Conservation (phyloP, 2,797 vertebrate genomes). For the Crenuchus spilurus region DNA sequence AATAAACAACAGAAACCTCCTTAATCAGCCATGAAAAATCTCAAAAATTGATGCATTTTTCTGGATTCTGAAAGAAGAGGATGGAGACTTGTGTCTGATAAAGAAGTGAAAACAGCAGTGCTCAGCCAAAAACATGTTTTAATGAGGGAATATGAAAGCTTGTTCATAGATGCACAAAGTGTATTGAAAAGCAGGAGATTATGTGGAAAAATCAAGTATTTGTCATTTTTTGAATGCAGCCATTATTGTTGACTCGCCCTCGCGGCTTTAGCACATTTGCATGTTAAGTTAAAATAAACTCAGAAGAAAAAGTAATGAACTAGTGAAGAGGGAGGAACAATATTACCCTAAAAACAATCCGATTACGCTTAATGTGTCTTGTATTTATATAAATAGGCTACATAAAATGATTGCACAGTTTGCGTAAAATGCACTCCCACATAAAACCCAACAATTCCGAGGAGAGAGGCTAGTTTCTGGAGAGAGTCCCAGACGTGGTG, state of each 20-base stretch:
- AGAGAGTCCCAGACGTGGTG: conserved; percentile 16
- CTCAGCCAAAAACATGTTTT: too few relatives aligned
- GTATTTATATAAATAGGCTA: not conserved
- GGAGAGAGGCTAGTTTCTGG: conserved; percentile 10
- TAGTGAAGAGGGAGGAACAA: not conserved
- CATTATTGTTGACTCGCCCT: not conserved
- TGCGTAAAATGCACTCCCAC: not conserved
- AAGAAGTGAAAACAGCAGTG: too few relatives aligned
- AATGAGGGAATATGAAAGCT: too few relatives aligned
- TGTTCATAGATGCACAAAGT: too few relatives aligned
- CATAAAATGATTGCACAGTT: not conserved
- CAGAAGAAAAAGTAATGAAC: not conserved
- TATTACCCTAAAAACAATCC: not conserved
- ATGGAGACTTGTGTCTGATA: too few relatives aligned
- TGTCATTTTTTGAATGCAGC: too few relatives aligned
- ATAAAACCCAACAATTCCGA: conserved; percentile 14
- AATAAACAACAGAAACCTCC: too few relatives aligned
- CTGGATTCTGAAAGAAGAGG: too few relatives aligned
- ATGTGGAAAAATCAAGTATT: too few relatives aligned
- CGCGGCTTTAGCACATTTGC: not conserved
- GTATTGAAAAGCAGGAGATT: too few relatives aligned
- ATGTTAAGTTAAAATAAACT: not conserved
- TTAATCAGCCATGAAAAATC: too few relatives aligned
- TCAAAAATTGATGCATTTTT: too few relatives aligned
- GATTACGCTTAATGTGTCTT: not conserved